These are phyloP conservation scores for Galaxea fascicularis DNA, from an alignment of 92 coral and sea anemone genomes.

Conservation along the genomic window DNA sequence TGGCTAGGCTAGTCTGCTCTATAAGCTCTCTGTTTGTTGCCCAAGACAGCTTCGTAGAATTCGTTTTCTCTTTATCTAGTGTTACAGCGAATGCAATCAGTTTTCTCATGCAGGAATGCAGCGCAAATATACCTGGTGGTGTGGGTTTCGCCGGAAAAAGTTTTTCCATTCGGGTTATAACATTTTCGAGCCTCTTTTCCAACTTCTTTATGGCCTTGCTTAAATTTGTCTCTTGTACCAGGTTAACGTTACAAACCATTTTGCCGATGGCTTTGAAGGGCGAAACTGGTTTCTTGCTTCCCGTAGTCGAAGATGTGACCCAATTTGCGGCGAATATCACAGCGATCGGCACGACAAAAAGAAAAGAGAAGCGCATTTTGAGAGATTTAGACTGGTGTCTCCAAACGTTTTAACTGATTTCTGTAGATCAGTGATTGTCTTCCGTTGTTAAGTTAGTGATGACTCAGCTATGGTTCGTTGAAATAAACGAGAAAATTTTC, in stretches of 20 bases:
- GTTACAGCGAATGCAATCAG: no score
- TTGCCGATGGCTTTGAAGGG: not conserved
- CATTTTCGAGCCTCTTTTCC: conserved; percentile 8
- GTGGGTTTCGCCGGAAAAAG: not conserved
- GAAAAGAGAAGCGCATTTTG: not conserved
- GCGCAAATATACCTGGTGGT: not conserved
- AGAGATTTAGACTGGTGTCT: no score
- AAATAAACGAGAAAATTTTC: no score
- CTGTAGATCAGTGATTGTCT: no score
- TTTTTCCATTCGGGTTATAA: not conserved
- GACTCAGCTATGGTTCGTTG: no score
- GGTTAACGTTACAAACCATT: conserved; percentile 5
- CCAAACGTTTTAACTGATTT: no score
- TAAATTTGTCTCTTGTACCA: not conserved
- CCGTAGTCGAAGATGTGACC: not conserved
- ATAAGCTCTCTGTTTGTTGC: no score
- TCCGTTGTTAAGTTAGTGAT: no score
- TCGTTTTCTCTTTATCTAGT: no score
- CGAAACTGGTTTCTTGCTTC: not conserved
- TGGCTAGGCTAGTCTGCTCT: no score
- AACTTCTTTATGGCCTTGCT: not conserved
- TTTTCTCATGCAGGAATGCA: no score
- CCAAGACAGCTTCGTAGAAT: no score
- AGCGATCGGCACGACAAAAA: not conserved
- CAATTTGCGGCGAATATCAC: not conserved